These are phyloP conservation scores for Ectobius pallidus DNA, from an alignment of 2,888 invertebrate genomes.

Conservation along the genomic window DNA sequence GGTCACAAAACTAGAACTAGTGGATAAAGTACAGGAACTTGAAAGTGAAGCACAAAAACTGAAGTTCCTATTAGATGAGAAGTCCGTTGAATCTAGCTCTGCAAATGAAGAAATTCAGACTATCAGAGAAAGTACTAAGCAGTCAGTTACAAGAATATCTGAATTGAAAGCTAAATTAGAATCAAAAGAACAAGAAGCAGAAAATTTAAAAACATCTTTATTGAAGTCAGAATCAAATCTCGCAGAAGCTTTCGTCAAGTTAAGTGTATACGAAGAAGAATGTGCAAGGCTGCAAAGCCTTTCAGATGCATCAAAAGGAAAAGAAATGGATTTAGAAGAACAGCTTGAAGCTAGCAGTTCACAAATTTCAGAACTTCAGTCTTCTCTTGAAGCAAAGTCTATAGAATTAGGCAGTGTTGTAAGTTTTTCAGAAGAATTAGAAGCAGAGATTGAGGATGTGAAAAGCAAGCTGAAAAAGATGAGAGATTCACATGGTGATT, in stretches of 20 bases:
- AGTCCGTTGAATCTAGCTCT: not conserved
- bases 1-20: not conserved
- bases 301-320: not conserved
- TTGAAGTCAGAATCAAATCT: not conserved
- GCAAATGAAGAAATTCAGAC: not conserved
- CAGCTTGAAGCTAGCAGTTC: not conserved
- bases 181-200: not conserved
- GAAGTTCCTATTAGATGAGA: not conserved
- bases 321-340: not conserved
- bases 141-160: not conserved
- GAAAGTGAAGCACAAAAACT: conserved; percentile 2
- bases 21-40: not conserved
- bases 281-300: not conserved
- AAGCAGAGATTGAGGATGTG: not conserved
- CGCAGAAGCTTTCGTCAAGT: not conserved
- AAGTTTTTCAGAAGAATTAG: not conserved
- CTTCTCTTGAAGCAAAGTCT: not conserved
- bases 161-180: not conserved
- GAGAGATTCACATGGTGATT: too few species aligned
- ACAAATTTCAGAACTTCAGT: not conserved
- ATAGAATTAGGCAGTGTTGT: not conserved
- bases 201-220: not conserved
- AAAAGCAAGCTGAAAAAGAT: not conserved
- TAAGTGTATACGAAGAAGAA: not conserved
- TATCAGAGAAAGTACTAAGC: not conserved